Conservation (phyloP, 2,888 invertebrate genomes). For the Quadroppia sp. region DNA sequence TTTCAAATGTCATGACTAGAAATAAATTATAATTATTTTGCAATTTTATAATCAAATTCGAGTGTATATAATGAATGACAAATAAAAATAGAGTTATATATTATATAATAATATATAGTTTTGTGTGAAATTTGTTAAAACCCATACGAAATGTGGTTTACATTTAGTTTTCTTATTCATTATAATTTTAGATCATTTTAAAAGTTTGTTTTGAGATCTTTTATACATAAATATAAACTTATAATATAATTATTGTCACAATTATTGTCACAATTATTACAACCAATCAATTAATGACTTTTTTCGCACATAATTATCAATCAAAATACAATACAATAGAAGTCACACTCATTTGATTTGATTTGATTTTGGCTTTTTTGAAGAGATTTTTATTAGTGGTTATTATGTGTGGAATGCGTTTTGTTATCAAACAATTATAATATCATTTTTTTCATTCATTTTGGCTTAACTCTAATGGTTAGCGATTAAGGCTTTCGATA, state of each 20-base stretch:
- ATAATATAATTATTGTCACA: neutral
- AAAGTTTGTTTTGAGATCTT: constrained; percentile 3
- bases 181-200: constrained; percentile 4
- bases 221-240: neutral
- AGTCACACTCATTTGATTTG: constrained; percentile 6
- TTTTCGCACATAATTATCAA: neutral
- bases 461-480: constrained; percentile 13
- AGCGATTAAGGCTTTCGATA: constrained; percentile 22
- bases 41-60: neutral
- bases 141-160: constrained; percentile 10
- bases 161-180: neutral
- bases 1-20: constrained; percentile 7
- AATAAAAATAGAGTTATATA: neutral
- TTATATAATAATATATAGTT: neutral
- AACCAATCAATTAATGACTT: neutral
- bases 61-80: constrained; percentile 5
- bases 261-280: constrained; percentile 17
- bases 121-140: neutral
- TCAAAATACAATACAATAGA: constrained; percentile 12
- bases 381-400: neutral
- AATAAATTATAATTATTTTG: constrained; percentile 11
- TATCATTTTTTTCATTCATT: neutral
- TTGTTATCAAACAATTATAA: neutral
- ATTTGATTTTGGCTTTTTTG: neutral
- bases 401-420: constrained; percentile 14